Percentiles rank a stretch among this genome's conserved stretches.
Evolutionary conservation across 1,140 invertebrate genomes (phyloP).

Genomic region (Papilio machaon): DNA sequence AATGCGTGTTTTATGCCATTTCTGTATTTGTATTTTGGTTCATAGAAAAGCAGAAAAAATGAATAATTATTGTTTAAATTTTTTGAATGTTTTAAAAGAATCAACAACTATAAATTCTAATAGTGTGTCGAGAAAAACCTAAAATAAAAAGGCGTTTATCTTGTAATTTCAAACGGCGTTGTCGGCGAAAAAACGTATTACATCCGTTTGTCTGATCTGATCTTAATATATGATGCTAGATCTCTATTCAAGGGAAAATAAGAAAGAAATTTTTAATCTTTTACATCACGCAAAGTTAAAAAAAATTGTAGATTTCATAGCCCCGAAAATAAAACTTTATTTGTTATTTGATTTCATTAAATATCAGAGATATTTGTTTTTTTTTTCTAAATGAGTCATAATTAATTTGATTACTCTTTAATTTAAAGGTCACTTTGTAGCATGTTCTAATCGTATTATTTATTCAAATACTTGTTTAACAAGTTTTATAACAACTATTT

Average conservation of each 20-base stretch:
- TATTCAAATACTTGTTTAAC: constrained; percentile 14
- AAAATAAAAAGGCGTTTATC: not conserved
- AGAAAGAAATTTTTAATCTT: not conserved
- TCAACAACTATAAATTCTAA: too few relatives aligned
- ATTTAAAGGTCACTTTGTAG: not conserved
- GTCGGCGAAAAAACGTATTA: not conserved
- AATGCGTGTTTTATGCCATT: too few relatives aligned
- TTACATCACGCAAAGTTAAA: not conserved
- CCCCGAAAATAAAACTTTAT: not conserved
- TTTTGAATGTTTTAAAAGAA: too few relatives aligned
- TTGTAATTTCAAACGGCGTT: not conserved
- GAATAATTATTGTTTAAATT: too few relatives aligned
- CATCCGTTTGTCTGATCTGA: not conserved
- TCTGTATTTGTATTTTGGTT: too few relatives aligned
- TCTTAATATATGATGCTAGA: not conserved
- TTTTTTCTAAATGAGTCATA: not conserved
- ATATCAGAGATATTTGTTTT: not conserved
- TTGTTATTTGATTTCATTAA: not conserved
- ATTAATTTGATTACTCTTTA: not conserved
- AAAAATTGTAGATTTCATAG: not conserved
- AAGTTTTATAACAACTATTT: not conserved
- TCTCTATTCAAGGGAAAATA: not conserved
- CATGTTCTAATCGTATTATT: not conserved
- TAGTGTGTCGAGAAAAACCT: too few relatives aligned
- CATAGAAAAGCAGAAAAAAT: too few relatives aligned